Base-by-base conservation (phyloP, 2,888 invertebrate genomes). In the Chelonus formosanus region DNA sequence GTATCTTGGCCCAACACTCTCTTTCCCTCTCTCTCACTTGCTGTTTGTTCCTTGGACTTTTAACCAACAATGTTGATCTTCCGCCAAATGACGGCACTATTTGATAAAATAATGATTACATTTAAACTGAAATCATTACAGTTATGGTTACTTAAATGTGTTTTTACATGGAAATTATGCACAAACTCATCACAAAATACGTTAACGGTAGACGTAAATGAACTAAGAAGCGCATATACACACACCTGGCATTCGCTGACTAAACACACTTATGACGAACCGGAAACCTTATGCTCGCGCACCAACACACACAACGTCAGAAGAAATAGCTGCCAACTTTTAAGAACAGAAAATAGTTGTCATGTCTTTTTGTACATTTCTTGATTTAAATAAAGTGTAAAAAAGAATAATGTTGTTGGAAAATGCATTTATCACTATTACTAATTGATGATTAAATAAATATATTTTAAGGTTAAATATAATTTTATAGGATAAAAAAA, bases 231-330 rank as follows among this genome's bases (percentile, higher is more conserved):
- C 70, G 72, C 74, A 72, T 70, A 74, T 71, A 20, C 2, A 74
- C 73, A 73, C 78, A 78, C 77, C 75, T 76, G 73, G 67, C 67
- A 65, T 62, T 54, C 68, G 43, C 34, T 74, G 20, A 20, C 86
- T 7, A 84, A 85, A 54, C 80, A 84, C 69, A 83, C 85, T 44
- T 80, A 20, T 20, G 20, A 86, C 47, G 4, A 35, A 62, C 62
- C 61, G 61, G 61, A 61, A 61, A 50, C 32, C 5, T 31, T 34
- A 40, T 20, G 20, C 20, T 20, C 20, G 20, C 2, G 20, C 20
- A 20, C 20, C 20, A 20, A 53, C 20, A 55, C 35, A n/a, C 31
- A 47, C 10, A 34, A 4, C 48, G n/a, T 10, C 6, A 10, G 3
- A 45, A 8, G 31, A 3, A 3, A 40, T 52, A 40, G 34, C 8